Conservation (phyloP, 2,888 invertebrate species). For the Dryadula phaetusa region DNA sequence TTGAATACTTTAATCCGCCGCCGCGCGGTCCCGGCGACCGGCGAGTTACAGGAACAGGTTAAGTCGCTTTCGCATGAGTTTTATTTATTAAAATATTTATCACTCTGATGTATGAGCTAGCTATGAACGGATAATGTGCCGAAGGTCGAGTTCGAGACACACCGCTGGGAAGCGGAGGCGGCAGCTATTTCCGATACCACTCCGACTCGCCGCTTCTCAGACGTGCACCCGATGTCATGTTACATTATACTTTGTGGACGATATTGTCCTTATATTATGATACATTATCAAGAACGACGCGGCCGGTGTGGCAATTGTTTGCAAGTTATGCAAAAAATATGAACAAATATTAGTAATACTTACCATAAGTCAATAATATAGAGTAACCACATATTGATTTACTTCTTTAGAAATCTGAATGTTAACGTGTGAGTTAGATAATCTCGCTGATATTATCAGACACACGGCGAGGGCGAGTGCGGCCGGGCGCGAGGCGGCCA, state of each 20-base stretch:
- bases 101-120: background rate
- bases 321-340: background rate
- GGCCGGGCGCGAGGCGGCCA: background rate
- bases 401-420: background rate
- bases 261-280: background rate
- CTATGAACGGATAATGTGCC: background rate
- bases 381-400: background rate
- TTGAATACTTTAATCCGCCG: constrained; percentile 1
- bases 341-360: background rate
- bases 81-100: background rate
- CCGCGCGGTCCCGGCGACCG: background rate
- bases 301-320: too few species aligned
- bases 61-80: background rate
- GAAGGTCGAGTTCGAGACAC: constrained; percentile 14
- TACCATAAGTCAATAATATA: background rate
- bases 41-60: background rate
- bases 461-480: background rate
- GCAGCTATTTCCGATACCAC: constrained; percentile 13
- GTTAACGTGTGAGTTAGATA: too few species aligned
- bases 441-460: background rate
- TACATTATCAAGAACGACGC: background rate
- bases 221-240: constrained; percentile 5
- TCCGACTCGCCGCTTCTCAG: background rate
- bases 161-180: constrained; percentile 8
- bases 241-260: background rate